phyloP scores from a whole-genome alignment of 2,888 invertebrate species.

The Xestia sexstrigata region DNA sequence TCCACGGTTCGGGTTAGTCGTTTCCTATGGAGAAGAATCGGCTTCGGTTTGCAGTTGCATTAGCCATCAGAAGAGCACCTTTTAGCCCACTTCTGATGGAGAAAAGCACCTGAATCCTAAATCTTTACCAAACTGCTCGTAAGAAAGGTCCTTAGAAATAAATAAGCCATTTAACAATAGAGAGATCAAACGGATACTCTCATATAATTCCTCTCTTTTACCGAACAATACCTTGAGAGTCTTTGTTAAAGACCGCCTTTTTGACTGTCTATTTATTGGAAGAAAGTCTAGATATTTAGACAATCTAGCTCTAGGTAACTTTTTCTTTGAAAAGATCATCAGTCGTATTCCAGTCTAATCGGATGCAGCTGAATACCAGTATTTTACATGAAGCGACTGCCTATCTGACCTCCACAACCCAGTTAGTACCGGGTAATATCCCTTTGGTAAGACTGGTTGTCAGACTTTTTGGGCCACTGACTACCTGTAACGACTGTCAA shows the following conservation, averaged over 20 bases:
- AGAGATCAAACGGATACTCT: slow-evolving; percentile 20
- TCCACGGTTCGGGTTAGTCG: too few species aligned
- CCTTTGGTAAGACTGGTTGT: too few species aligned
- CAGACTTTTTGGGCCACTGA: too few species aligned
- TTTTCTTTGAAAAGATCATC: too few species aligned
- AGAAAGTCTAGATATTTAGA: slow-evolving; percentile 8
- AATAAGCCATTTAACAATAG: slow-evolving; percentile 32
- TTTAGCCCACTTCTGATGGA: neutral
- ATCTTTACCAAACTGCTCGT: neutral
- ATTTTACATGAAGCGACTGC: too few species aligned
- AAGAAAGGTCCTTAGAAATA: neutral
- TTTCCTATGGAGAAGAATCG: too few species aligned
- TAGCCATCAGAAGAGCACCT: neutral
- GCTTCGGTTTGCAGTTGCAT: neutral
- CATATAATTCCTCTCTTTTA: slow-evolving; percentile 25
- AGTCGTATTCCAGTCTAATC: too few species aligned
- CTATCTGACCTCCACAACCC: too few species aligned
- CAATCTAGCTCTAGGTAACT: neutral
- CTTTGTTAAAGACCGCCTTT: slow-evolving; percentile 30
- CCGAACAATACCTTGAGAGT: slow-evolving; percentile 20
- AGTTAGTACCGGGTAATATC: too few species aligned
- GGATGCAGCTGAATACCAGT: too few species aligned
- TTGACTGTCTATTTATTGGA: slow-evolving; percentile 19
- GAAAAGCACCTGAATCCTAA: neutral
- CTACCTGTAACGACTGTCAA: too few species aligned